phyloP scores from a whole-genome alignment of 2,888 invertebrate species.

The Cheilosia scutellata region DNA sequence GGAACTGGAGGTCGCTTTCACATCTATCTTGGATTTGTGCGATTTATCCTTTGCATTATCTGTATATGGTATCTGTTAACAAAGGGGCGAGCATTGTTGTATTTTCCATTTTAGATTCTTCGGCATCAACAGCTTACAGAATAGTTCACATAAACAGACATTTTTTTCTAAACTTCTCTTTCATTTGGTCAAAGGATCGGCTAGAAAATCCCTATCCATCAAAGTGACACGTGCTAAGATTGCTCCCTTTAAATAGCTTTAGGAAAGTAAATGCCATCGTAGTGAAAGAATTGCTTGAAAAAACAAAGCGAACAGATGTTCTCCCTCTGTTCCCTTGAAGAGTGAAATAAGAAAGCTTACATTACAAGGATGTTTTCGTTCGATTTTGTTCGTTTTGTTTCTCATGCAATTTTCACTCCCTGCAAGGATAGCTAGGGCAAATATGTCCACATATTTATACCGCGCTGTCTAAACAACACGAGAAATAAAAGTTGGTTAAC shows the following conservation, averaged over 20 bases:
- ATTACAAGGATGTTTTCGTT: constrained; percentile 53
- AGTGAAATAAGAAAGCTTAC: constrained; percentile 33
- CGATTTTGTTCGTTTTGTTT: constrained; percentile 15
- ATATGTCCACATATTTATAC: constrained; percentile 65
- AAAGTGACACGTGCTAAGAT: constrained; percentile 56
- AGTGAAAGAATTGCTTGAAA: constrained; percentile 40
- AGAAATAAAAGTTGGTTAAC: constrained; percentile 65
- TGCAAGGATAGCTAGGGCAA: neutral
- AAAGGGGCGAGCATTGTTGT: constrained; percentile 1
- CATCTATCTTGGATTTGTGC: constrained; percentile 57
- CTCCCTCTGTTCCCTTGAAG: neutral
- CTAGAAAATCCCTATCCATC: constrained; percentile 61
- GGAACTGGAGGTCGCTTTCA: constrained; percentile 39
- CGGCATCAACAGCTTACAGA: constrained; percentile 44
- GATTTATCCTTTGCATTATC: constrained; percentile 53
- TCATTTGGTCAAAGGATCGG: constrained; percentile 60
- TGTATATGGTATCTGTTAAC: neutral
- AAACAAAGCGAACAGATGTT: constrained; percentile 64
- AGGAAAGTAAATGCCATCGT: constrained; percentile 23
- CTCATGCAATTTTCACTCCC: neutral
- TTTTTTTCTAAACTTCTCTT: neutral
- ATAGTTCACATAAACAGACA: constrained; percentile 16
- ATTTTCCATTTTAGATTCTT: constrained; percentile 26
- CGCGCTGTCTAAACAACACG: constrained; percentile 51
- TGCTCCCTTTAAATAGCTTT: constrained; percentile 35